phyloP scores from a whole-genome alignment of 2,797 vertebrate genomes.

The Enteromius treurensis region DNA sequence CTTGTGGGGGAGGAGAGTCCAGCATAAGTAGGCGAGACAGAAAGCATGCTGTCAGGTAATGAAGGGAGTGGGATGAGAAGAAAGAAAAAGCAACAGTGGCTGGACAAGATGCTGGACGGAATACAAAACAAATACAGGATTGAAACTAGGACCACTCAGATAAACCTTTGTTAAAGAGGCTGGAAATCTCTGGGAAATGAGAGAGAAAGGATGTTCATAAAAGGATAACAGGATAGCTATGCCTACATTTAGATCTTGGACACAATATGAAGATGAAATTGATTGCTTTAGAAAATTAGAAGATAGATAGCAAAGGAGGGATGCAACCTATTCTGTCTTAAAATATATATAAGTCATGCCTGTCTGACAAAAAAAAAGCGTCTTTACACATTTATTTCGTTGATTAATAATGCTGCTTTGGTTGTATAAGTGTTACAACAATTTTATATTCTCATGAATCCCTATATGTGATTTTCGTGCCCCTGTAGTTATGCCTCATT shows the following conservation, averaged over 20 bases:
- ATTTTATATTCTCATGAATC: not conserved
- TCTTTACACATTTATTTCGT: no score
- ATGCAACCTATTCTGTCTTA: not conserved
- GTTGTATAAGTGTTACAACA: not conserved
- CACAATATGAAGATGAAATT: not conserved
- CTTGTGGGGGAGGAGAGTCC: constrained; percentile 28
- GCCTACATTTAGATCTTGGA: not conserved
- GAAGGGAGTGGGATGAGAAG: constrained; percentile 5
- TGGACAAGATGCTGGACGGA: constrained; percentile 7
- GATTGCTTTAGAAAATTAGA: not conserved
- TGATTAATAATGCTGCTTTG: not conserved
- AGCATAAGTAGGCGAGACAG: constrained; percentile 8
- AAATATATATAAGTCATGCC: not conserved
- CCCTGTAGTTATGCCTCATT: not conserved
- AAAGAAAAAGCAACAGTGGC: not conserved
- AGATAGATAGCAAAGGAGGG: not conserved
- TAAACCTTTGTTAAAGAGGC: not conserved
- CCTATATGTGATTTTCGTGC: not conserved
- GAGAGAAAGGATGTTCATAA: not conserved
- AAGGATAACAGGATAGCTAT: not conserved
- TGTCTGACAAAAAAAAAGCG: not conserved
- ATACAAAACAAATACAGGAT: constrained; percentile 22
- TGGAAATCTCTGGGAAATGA: constrained; percentile 6
- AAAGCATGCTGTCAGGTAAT: constrained; percentile 30
- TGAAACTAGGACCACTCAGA: not conserved